Base-by-base conservation (phyloP, 2,888 invertebrate species). In the Mystacides longicornis region DNA sequence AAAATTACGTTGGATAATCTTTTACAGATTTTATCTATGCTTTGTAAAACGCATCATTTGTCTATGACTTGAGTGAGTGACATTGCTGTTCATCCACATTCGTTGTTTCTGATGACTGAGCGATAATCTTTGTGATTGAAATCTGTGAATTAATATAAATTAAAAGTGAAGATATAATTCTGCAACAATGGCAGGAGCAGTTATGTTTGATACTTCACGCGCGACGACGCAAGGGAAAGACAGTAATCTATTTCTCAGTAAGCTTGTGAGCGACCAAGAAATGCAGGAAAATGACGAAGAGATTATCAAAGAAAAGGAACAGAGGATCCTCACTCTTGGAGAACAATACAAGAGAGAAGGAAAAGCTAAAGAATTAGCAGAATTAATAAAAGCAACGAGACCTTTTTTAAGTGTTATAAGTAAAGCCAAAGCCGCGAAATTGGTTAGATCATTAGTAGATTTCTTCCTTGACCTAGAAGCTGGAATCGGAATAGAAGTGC, bases 381-480 rank as follows among this genome's bases (percentile, higher is more conserved):
- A 93, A 65, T 81, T 99, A 63, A 97, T 99, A 67, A 93, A 93
- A 77, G 88, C 89, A 60, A 95, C 95, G 50, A 84, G 98, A 65
- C 97, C 98, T 16, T 99, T 99, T 71, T 81, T 99, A 58, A 88
- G 88, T 66, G 80, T 89, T 65, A 93, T 99, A 67, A 97, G 97
- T 71, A 99, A 99, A 79, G 98, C 99, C 31, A 99, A 99, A 76
- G 99, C 99, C 52, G 98, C 98, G 1, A 99, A 99, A 74, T 77
- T 99, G 65, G 98, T 99, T 7, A 84, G 98, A 62, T 91, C 93
- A 20, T 79, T 99, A 64, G 97, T 99, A 11, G 99, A 99, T 71
- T 87, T 95, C 77, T 99, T 99, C 74, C 77, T 99, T 64, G 97
- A 96, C 70, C 83, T 99, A 74, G 96, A 98, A 71, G 95, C 95